These are phyloP conservation scores for Nothobranchius kuhntae DNA, from an alignment of 2,113 vertebrate genomes.

Conservation along the genomic window DNA sequence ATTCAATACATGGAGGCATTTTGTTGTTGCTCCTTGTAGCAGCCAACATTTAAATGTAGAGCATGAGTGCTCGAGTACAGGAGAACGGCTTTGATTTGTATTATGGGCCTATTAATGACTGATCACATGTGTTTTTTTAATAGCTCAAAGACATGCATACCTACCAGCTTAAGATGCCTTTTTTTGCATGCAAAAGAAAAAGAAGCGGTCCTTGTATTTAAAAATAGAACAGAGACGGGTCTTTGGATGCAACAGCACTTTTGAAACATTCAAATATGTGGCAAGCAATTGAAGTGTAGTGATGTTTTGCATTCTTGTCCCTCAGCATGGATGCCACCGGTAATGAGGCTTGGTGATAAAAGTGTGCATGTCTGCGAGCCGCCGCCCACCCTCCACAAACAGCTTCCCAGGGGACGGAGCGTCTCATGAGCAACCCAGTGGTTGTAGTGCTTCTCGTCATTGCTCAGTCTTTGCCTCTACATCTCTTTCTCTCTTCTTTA, in stretches of 20 bases:
- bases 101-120: constrained; percentile 8
- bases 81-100: background rate
- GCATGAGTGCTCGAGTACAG: background rate
- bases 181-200: constrained; percentile 2
- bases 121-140: constrained; percentile 18
- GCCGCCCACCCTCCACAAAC: background rate
- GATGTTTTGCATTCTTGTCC: constrained; percentile 62
- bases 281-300: constrained; percentile 51
- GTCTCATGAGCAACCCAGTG: constrained; percentile 30
- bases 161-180: constrained; percentile 7
- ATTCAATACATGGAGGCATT: background rate
- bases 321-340: constrained; percentile 51
- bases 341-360: constrained; percentile 71
- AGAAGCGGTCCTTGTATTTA: constrained; percentile 26
- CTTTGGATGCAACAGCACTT: constrained; percentile 9
- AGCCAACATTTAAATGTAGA: background rate
- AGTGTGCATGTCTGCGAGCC: constrained; percentile 29
- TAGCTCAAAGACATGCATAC: constrained; percentile 4
- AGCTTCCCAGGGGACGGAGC: constrained; percentile 47
- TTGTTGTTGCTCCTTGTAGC: background rate
- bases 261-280: constrained; percentile 41
- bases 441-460: constrained; percentile 48
- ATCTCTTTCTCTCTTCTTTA: constrained; percentile 39
- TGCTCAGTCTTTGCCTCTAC: constrained; percentile 32
- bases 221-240: constrained; percentile 51